These are phyloP conservation scores for Tapirus terrestris DNA, from an alignment of 2,113 vertebrate genomes.

Conservation along the genomic window DNA sequence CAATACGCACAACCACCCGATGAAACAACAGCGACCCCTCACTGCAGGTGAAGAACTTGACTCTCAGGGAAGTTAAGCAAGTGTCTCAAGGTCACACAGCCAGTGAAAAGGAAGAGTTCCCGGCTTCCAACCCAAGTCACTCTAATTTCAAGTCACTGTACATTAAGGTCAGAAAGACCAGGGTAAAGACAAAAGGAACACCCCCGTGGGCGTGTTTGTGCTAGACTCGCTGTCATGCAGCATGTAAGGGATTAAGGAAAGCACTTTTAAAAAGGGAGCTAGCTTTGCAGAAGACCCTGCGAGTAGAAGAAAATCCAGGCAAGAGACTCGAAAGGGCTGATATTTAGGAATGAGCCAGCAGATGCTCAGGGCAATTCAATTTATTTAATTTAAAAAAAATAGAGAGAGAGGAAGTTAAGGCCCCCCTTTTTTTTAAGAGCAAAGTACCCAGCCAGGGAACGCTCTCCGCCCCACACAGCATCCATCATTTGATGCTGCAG, in stretches of 20 bases:
- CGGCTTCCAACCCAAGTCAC: background rate
- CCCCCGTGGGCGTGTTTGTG: background rate
- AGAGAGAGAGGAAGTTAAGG: background rate
- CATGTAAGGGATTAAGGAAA: background rate
- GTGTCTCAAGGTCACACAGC: background rate
- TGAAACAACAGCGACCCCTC: background rate
- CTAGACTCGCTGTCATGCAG: background rate
- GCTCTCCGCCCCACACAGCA: background rate
- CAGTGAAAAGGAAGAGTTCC: background rate
- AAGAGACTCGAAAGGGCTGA: background rate
- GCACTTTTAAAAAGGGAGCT: background rate
- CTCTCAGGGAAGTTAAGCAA: background rate
- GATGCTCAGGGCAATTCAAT: background rate
- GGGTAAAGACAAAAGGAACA: background rate
- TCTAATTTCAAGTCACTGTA: background rate
- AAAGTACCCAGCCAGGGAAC: background rate
- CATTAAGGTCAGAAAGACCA: background rate
- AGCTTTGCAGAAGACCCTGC: background rate
- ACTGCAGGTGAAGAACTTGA: background rate
- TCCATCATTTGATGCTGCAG: background rate
- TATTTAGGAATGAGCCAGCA: background rate
- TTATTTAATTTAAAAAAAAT: slow-evolving; percentile 12
- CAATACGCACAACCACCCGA: background rate
- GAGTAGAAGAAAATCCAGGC: background rate
- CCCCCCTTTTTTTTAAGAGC: background rate